A percentile compares a stretch with the other conserved stretches of the same genome.
Evolutionary conservation across 2,113 vertebrate genomes (phyloP).

Genomic region (Apodemus speciosus): DNA sequence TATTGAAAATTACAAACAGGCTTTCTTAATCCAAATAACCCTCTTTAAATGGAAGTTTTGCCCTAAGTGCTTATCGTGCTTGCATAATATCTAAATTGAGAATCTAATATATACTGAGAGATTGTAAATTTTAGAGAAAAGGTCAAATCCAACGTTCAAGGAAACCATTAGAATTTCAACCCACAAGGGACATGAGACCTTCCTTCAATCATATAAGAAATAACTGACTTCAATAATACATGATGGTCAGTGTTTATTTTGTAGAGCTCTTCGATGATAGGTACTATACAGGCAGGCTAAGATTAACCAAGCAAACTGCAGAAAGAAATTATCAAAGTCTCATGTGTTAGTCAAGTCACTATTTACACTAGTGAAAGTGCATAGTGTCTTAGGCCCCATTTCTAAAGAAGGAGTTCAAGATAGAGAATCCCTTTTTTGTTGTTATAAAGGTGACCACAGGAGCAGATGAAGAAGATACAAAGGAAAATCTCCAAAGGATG

Average conservation of each 20-base stretch:
- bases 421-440: no score
- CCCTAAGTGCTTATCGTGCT: neutral
- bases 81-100: neutral
- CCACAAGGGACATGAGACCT: neutral
- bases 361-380: neutral
- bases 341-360: neutral
- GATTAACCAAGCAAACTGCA: neutral
- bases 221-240: neutral
- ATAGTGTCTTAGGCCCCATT: neutral
- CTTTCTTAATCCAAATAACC: neutral
- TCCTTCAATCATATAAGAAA: neutral
- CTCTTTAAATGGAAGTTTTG: neutral
- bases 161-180: neutral
- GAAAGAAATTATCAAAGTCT: neutral
- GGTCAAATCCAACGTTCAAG: neutral
- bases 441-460: neutral
- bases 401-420: neutral
- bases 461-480: neutral
- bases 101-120: neutral
- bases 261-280: neutral
- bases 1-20: neutral
- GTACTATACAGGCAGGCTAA: neutral
- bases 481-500: neutral
- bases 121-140: neutral
- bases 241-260: neutral